Evolutionary conservation across 2,888 invertebrate genomes (phyloP), one percentile per base, ranked within the genome.

Genomic region (Xestia xanthographa): DNA sequence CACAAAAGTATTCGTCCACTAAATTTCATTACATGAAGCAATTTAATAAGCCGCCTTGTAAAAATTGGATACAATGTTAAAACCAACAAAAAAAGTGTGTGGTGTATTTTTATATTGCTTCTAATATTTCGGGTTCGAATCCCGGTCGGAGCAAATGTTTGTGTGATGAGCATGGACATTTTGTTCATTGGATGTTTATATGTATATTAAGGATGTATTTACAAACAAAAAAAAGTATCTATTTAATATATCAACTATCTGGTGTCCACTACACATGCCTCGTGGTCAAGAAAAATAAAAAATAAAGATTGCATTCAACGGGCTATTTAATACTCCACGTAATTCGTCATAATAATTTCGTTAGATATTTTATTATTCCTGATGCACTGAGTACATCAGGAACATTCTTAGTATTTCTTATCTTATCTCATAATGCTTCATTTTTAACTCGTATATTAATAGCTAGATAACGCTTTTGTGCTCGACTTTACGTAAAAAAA

Each of bases 401-500:
- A 45, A 38, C 58, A 75, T 29, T 26, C 0, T 48, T 75, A 58
- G 9, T 29, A 17, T 41, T 20, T 41, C n/a, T 48, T 41, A 22
- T 20, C 9, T 22, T 5, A 14, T 58, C 29, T 20, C 9, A 20
- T 17, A 66, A 70, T 56, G 53, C 60, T 38, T 79, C n/a, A 50
- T 12, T 68, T 68, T 56, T 56, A 45, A 43, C 22, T 38, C 29
- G 3, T 29, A 34, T 67, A 38, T 34, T 58, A 26, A 29, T 56
- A 41, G 0, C 14, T n/a, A 17, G 22, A 65, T 66, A 76, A 38
- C 69, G 66, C 82, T 86, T 92, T 91, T 90, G 91, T 90, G 87
- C 91, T 89, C 91, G 91, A 90, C 89, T 92, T 77, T 92, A 91
- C 90, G 67, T 75, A 77, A 79, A 79, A 72, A 48, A 53, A 75